phyloP scores from a whole-genome alignment of 1,140 invertebrate species.

The Heliothis subflexa region DNA sequence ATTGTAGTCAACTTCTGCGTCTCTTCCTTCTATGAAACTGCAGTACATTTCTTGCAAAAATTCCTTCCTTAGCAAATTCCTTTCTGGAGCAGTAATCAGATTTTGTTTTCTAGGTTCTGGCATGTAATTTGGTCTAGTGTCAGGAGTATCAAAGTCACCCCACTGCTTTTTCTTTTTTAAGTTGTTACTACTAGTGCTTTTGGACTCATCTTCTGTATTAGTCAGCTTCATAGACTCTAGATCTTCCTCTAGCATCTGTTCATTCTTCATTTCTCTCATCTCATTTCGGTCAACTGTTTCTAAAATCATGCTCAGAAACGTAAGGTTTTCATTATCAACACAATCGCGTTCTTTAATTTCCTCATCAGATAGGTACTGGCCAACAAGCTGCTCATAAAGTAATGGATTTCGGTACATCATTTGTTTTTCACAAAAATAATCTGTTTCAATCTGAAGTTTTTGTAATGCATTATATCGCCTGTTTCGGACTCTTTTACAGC shows the following conservation, averaged over 20 bases:
- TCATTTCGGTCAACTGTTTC: slow-evolving; percentile 89
- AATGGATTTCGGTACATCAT: slow-evolving; percentile 97
- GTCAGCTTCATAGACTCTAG: slow-evolving; percentile 54
- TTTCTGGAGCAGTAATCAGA: slow-evolving; percentile 87
- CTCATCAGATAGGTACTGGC: slow-evolving; percentile 92
- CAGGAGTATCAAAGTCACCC: slow-evolving; percentile 85
- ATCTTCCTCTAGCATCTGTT: slow-evolving; percentile 87
- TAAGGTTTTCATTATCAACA: slow-evolving; percentile 87
- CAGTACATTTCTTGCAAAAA: slow-evolving; percentile 96
- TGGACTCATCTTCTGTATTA: slow-evolving; percentile 33
- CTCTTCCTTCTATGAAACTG: slow-evolving; percentile 94
- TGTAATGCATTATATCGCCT: slow-evolving; percentile 94
- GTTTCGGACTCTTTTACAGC: slow-evolving; percentile 90
- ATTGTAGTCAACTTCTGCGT: slow-evolving; percentile 94
- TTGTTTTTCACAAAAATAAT: slow-evolving; percentile 96
- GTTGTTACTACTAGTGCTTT: slow-evolving; percentile 16
- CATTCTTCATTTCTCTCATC: slow-evolving; percentile 88
- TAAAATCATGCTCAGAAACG: slow-evolving; percentile 90
- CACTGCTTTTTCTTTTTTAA: slow-evolving; percentile 65
- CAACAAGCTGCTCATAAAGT: slow-evolving; percentile 95
- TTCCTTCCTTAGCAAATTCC: slow-evolving; percentile 91
- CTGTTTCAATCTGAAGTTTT: slow-evolving; percentile 89
- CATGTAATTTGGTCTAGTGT: slow-evolving; percentile 64
- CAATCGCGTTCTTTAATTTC: slow-evolving; percentile 90
- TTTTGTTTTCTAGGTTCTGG: slow-evolving; percentile 62